Percentiles rank a stretch among this genome's conserved stretches.
Evolutionary conservation across 2,888 invertebrate species (phyloP).

Genomic region (Tineola bisselliella): DNA sequence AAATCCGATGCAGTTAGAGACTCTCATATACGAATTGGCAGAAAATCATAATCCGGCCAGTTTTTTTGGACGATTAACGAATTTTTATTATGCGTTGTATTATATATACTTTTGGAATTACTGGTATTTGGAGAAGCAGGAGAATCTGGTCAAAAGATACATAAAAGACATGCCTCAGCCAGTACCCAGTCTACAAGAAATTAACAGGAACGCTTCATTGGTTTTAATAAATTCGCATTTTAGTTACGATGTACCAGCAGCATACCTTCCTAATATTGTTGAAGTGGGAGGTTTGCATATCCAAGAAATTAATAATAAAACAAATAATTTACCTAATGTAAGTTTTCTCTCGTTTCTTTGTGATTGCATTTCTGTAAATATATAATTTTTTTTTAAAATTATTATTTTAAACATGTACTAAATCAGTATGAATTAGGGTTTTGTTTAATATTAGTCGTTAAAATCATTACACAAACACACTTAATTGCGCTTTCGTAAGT

Average conservation of each 20-base stretch:
- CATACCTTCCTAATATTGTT: slow-evolving; percentile 63
- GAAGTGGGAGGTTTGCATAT: slow-evolving; percentile 69
- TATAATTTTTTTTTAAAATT: too few relatives aligned
- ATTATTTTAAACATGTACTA: too few relatives aligned
- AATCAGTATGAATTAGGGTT: too few relatives aligned
- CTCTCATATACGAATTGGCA: slow-evolving; percentile 43
- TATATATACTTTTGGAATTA: slow-evolving; percentile 50
- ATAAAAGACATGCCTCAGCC: slow-evolving; percentile 39
- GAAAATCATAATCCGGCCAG: slow-evolving; percentile 52
- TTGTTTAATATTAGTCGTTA: too few relatives aligned
- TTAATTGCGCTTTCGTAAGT: too few relatives aligned
- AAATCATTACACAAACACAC: too few relatives aligned
- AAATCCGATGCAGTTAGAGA: slow-evolving; percentile 50
- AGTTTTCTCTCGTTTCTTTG: too few relatives aligned
- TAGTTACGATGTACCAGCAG: slow-evolving; percentile 51
- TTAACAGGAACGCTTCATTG: slow-evolving; percentile 48
- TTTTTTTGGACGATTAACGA: slow-evolving; percentile 59
- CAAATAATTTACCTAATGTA: slow-evolving; percentile 33
- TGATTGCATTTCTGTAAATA: too few relatives aligned
- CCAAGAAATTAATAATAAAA: slow-evolving; percentile 30
- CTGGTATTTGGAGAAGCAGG: slow-evolving; percentile 45
- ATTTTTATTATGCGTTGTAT: slow-evolving; percentile 49
- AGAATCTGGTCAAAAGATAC: slow-evolving; percentile 40
- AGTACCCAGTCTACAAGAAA: slow-evolving; percentile 43
- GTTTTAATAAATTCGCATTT: slow-evolving; percentile 60